phyloP scores from a whole-genome alignment of 2,888 invertebrate species.

The Oconnorella tubifera region DNA sequence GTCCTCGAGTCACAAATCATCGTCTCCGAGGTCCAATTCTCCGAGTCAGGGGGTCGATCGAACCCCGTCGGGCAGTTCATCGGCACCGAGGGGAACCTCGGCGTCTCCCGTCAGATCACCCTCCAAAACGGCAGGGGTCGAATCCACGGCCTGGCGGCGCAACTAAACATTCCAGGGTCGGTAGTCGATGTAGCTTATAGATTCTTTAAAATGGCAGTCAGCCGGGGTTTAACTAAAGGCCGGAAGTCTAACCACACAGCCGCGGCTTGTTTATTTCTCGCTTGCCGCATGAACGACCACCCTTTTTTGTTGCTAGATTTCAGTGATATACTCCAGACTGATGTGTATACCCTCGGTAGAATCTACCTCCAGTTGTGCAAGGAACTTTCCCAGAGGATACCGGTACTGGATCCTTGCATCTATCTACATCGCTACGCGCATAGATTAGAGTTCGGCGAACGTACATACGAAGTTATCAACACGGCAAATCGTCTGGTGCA shows the following conservation, averaged over 20 bases:
- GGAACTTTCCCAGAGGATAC: slow-evolving; percentile 66
- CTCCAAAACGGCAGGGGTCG: slow-evolving; percentile 74
- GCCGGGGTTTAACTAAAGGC: slow-evolving; percentile 70
- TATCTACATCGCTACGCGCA: slow-evolving; percentile 93
- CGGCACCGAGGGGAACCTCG: background rate
- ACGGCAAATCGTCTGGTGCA: slow-evolving; percentile 80
- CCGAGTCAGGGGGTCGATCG: background rate
- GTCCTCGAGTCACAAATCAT: background rate
- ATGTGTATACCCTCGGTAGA: slow-evolving; percentile 89
- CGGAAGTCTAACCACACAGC: slow-evolving; percentile 84
- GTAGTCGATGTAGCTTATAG: slow-evolving; percentile 81
- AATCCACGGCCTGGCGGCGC: slow-evolving; percentile 79
- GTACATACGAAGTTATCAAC: slow-evolving; percentile 90
- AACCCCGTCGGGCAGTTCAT: background rate
- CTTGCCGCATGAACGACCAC: slow-evolving; percentile 86
- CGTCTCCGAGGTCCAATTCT: background rate
- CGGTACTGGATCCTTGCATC: slow-evolving; percentile 69
- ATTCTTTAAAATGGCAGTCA: slow-evolving; percentile 58
- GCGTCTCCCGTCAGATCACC: slow-evolving; percentile 78
- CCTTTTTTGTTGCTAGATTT: slow-evolving; percentile 80
- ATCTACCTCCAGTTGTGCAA: slow-evolving; percentile 85
- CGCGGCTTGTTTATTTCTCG: slow-evolving; percentile 95
- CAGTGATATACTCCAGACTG: slow-evolving; percentile 93
- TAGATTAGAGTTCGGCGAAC: slow-evolving; percentile 83
- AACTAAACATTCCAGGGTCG: slow-evolving; percentile 80